These are phyloP conservation scores for Napeogenes sylphis DNA, from an alignment of 2,888 invertebrate species.

Conservation along the genomic window DNA sequence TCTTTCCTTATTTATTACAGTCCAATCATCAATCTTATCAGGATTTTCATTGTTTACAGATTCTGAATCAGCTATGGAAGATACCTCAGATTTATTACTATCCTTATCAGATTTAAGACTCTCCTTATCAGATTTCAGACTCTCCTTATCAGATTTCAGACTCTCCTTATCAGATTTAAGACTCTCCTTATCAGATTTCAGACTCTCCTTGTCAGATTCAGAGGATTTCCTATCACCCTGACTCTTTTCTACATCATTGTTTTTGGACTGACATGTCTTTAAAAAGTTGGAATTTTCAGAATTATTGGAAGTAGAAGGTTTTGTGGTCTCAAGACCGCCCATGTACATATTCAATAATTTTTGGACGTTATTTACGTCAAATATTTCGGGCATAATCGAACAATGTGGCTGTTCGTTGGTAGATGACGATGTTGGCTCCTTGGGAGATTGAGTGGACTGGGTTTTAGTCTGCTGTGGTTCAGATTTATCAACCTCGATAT, in stretches of 20 bases:
- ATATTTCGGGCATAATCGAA: constrained; percentile 27
- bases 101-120: constrained; percentile 33
- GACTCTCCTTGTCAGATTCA: constrained; percentile 25
- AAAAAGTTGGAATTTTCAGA: constrained; percentile 19
- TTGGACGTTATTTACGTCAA: constrained; percentile 24
- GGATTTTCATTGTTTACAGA: constrained; percentile 44
- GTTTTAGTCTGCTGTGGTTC: constrained; percentile 26
- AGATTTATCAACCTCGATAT: constrained; percentile 37
- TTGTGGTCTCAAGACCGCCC: constrained; percentile 15
- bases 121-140: neutral
- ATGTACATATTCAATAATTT: constrained; percentile 36
- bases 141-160: constrained; percentile 27
- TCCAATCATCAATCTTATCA: constrained; percentile 61
- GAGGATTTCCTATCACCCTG: constrained; percentile 36
- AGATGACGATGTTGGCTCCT: constrained; percentile 22
- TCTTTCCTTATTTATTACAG: constrained; percentile 62
- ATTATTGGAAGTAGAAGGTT: constrained; percentile 25
- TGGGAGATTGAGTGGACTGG: constrained; percentile 28
- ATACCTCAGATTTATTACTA: constrained; percentile 12
- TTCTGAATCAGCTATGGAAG: constrained; percentile 9
- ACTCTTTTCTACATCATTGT: constrained; percentile 43
- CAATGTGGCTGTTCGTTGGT: constrained; percentile 25
- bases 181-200: constrained; percentile 5
- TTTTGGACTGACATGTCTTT: constrained; percentile 2
- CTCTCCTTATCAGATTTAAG: constrained; percentile 32